Base-by-base conservation (phyloP, 1,140 invertebrate genomes). In the Nymphalis io region DNA sequence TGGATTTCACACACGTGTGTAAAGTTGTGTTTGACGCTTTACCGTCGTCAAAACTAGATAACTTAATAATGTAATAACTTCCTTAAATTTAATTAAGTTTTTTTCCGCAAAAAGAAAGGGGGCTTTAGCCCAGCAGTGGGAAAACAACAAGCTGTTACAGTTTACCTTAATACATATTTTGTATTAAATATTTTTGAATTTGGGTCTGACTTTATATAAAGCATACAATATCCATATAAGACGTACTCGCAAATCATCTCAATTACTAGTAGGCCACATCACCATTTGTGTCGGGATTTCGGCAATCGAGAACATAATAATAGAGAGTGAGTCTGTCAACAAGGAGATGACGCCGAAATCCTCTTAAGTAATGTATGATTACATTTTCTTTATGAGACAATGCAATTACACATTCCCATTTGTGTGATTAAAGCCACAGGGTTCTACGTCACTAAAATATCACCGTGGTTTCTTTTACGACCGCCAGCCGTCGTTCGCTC, bases 401-500 rank as follows among this genome's bases (percentile, higher is more conserved):
- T 63, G 57, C 60, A 73, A 73, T 73, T 72, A 72, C 44, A 46
- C n/a, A 46, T 68, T 42, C 46, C 64, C 70, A 64, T 68, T 42
- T 55, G 39, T 46, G 48, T 72, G 65, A 72, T 72, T 64, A 67
- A 42, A 68, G 60, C 59, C 40, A 23, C 42, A 23, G 53, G 27
- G 38, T 61, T 5, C 27, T 33, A 46, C 48, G 48, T 53, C 15
- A 21, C 48, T 53, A 23, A 53, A 53, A 53, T 46, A 42, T 38
- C 21, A 44, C 59, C 12, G 21, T 58, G 18, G 33, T 60, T 62
- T 62, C 58, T 71, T 60, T 65, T 65, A 57, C 60, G 60, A 59
- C 46, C 40, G 23, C 20, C 38, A 42, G 16, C 38, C n/a, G 15
- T 46, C 48, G 21, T 53, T 53, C 18, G n/a, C 40, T 12, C 18